These are phyloP conservation scores for Drepana arcuata DNA, from an alignment of 1,140 invertebrate species.

Conservation along the genomic window DNA sequence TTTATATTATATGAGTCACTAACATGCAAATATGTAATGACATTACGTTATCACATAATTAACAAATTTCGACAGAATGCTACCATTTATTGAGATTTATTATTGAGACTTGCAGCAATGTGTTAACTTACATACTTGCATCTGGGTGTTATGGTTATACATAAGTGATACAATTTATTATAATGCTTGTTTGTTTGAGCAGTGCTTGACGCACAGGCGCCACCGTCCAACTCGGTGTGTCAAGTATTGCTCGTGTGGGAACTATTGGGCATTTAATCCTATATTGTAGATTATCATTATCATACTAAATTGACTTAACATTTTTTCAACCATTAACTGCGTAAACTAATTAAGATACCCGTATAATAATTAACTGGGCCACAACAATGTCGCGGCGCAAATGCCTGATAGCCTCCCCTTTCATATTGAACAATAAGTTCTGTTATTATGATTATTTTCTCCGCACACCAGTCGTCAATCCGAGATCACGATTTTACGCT, in stretches of 20 bases:
- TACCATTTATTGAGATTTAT: conserved; percentile 41
- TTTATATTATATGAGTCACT: conserved; percentile 71
- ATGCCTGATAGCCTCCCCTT: conserved; percentile 70
- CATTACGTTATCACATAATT: conserved; percentile 58
- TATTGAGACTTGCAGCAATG: conserved; percentile 42
- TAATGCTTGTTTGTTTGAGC: conserved; percentile 64
- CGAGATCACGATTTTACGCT: conserved; percentile 61
- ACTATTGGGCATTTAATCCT: conserved; percentile 73
- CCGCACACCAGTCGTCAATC: conserved; percentile 55
- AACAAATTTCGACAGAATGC: conserved; percentile 63
- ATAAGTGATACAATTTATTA: conserved; percentile 64
- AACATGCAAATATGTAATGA: conserved; percentile 72
- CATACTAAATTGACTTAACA: conserved; percentile 72
- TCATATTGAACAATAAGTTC: conserved; percentile 37
- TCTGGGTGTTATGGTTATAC: conserved; percentile 69
- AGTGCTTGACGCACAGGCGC: conserved; percentile 33
- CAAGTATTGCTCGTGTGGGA: conserved; percentile 57
- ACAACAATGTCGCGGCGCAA: conserved; percentile 59
- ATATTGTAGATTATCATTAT: conserved; percentile 68
- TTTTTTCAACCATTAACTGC: conserved; percentile 67
- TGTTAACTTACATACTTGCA: conserved; percentile 70
- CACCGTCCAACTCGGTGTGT: conserved; percentile 14
- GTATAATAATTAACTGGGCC: conserved; percentile 66
- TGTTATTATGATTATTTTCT: conserved; percentile 35
- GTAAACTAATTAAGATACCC: conserved; percentile 63